phyloP scores from a whole-genome alignment of 2,797 vertebrate genomes.

The Cynopterus sphinx region DNA sequence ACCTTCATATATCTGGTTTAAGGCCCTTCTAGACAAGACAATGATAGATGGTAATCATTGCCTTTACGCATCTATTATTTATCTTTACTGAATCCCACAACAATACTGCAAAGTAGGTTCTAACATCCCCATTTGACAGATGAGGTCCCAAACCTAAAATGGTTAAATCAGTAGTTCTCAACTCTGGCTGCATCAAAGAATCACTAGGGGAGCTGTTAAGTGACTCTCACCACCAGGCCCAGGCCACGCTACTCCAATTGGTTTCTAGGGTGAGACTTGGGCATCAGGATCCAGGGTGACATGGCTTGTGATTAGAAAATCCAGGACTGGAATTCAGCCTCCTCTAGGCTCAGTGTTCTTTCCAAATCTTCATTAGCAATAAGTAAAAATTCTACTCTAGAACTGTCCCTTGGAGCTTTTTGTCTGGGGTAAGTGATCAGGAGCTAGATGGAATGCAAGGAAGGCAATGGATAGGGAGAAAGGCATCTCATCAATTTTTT shows the following conservation, averaged over 20 bases:
- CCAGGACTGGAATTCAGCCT: background rate
- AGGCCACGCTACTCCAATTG: background rate
- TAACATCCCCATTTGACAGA: background rate
- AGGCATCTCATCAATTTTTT: slow-evolving; percentile 72
- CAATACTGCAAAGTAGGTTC: background rate
- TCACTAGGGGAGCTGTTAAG: background rate
- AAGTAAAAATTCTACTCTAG: background rate
- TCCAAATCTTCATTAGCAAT: background rate
- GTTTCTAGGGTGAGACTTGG: background rate
- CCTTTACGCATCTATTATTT: background rate
- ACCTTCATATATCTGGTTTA: background rate
- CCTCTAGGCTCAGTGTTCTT: background rate
- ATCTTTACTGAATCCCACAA: background rate
- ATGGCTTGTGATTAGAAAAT: background rate
- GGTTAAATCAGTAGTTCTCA: background rate
- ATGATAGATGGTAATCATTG: background rate
- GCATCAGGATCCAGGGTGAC: no score
- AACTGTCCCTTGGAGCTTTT: background rate
- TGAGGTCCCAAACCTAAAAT: background rate
- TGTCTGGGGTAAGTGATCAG: background rate
- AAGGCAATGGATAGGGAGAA: background rate
- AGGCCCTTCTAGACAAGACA: background rate
- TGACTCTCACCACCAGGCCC: background rate
- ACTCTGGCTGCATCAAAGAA: background rate
- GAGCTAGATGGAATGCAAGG: slow-evolving; percentile 42